Percentiles rank a stretch among this genome's conserved stretches.
These are phyloP conservation scores for Micronycteris hirsuta DNA, from an alignment of 2,113 vertebrate genomes.

Conservation along the genomic window DNA sequence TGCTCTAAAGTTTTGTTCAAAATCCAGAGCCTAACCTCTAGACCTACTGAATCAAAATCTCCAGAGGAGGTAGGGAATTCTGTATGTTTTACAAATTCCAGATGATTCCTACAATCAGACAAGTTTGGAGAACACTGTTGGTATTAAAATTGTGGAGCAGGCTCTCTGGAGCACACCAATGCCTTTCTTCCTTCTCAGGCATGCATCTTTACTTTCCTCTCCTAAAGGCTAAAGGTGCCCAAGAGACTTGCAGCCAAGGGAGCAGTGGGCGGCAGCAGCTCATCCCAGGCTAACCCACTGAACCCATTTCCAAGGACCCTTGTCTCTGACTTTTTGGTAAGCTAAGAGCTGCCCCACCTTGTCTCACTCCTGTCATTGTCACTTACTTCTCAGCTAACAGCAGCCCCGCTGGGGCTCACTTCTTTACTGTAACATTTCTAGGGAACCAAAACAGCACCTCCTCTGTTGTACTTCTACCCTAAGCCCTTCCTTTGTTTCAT, in stretches of 20 bases:
- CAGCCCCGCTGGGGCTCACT: background rate
- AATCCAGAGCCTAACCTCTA: background rate
- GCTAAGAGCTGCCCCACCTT: background rate
- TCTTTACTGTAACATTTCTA: background rate
- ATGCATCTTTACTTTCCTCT: background rate
- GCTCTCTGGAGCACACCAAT: background rate
- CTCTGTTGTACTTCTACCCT: background rate
- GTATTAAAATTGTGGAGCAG: background rate
- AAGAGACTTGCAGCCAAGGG: background rate
- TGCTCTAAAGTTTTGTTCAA: background rate
- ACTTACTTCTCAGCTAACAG: background rate
- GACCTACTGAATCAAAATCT: background rate
- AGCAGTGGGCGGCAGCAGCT: background rate
- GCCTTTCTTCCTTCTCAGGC: background rate
- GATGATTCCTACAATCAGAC: background rate
- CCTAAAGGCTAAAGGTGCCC: background rate
- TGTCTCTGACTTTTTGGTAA: background rate
- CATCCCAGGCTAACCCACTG: background rate
- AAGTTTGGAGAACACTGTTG: background rate
- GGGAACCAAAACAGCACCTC: background rate
- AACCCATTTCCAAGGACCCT: background rate
- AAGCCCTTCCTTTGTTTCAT: background rate
- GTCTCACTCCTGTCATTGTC: no score
- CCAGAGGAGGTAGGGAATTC: background rate
- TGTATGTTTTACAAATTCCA: conserved; percentile 17